Evolutionary conservation across 2,797 vertebrate genomes (phyloP).

Genomic region (Gila robusta): DNA sequence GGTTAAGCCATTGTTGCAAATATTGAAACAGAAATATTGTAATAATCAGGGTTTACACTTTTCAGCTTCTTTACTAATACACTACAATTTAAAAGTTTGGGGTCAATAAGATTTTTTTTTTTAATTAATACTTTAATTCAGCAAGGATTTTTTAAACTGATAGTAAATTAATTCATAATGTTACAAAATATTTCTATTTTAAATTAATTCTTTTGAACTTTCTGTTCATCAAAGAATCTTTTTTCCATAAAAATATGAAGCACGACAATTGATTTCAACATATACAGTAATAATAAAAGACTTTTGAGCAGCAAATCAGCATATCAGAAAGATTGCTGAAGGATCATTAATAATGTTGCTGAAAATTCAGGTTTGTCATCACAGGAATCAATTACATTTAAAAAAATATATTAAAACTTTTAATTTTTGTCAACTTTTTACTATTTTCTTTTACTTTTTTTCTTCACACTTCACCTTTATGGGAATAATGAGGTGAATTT

Average conservation of each 20-base stretch:
- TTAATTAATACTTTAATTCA: neutral
- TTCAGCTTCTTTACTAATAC: neutral
- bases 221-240: neutral
- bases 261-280: neutral
- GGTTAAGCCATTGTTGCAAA: neutral
- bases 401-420: neutral
- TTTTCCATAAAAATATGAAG: neutral
- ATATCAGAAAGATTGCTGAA: neutral
- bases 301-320: neutral
- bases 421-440: no score
- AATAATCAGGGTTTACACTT: neutral
- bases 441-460: no score
- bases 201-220: neutral
- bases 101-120: neutral
- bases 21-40: neutral
- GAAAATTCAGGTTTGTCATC: neutral
- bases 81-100: neutral
- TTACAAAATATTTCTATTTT: neutral
- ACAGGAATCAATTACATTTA: no score
- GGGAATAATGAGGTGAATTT: conserved; percentile 18
- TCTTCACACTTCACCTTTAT: neutral
- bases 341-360: neutral
- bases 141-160: no score
- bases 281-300: neutral
- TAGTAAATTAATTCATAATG: no score